Percentiles rank a stretch among this genome's conserved stretches.
Conservation (phyloP, 2,113 vertebrate species). For the Neogale vison region DNA sequence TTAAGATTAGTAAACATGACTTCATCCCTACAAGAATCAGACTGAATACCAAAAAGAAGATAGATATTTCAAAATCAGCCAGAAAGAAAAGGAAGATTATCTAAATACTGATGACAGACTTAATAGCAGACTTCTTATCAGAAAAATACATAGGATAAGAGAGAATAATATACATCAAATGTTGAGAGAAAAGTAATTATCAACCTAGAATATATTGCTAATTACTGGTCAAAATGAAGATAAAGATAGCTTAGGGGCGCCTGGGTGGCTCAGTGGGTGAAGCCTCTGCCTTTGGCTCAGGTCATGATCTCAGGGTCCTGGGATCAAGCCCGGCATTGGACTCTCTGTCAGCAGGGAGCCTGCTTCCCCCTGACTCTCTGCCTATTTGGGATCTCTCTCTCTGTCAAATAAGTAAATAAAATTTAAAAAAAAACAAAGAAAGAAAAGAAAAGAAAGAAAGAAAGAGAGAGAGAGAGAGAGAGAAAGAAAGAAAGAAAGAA, state of each 20-base stretch:
- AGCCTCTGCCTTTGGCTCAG: too few species aligned
- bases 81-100: background rate
- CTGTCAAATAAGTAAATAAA: too few species aligned
- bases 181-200: background rate
- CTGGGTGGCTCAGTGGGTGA: too few species aligned
- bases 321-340: too few species aligned
- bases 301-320: too few species aligned
- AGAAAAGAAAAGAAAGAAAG: too few species aligned
- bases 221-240: background rate
- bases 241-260: background rate
- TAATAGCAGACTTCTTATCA: background rate
- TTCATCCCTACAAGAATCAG: background rate
- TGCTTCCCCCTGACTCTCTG: too few species aligned
- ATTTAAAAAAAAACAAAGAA: background rate
- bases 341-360: too few species aligned
- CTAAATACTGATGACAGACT: background rate
- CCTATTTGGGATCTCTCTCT: too few species aligned
- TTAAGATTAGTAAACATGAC: background rate
- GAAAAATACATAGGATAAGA: background rate
- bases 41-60: background rate
- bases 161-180: background rate
- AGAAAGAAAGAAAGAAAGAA: too few species aligned
- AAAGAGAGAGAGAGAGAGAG: too few species aligned
- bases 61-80: background rate
- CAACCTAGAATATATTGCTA: background rate